phyloP scores from a whole-genome alignment of 92 coral and sea anemone genomes.

The Zoanthus solanderi region DNA sequence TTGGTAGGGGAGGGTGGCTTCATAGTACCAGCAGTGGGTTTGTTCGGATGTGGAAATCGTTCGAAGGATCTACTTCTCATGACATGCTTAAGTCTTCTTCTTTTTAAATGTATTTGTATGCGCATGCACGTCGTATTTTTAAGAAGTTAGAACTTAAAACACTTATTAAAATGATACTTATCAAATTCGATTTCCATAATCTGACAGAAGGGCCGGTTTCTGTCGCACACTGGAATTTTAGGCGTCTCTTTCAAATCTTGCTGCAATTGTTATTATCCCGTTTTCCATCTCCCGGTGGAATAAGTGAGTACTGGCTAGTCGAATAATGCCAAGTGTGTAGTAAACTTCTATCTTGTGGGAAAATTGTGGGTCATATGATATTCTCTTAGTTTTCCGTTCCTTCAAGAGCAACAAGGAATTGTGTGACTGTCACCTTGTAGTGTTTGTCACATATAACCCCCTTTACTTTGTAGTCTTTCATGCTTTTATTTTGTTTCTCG shows the following conservation, averaged over 20 bases:
- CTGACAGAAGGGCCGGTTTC: neutral
- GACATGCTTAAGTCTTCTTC: neutral
- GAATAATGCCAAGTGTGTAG: too few species aligned
- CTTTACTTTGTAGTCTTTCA: neutral
- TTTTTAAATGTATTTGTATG: neutral
- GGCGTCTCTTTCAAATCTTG: neutral
- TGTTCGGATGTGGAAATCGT: neutral
- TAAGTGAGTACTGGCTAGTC: too few species aligned
- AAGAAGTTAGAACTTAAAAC: neutral
- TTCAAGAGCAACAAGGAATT: neutral
- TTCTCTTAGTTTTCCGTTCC: neutral
- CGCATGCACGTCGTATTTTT: neutral
- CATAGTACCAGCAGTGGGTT: neutral
- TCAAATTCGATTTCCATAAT: neutral
- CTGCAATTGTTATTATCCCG: neutral
- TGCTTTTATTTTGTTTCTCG: constrained; percentile 4
- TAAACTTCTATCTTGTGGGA: too few species aligned
- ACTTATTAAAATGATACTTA: neutral
- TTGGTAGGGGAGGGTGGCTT: constrained; percentile 12
- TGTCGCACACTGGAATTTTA: neutral
- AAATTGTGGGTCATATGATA: too few species aligned
- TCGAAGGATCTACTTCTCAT: neutral
- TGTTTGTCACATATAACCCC: neutral
- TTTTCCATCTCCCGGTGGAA: neutral
- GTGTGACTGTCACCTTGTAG: neutral